Conservation (phyloP, 2,113 vertebrate species). For the Cyprinodon variegatus region DNA sequence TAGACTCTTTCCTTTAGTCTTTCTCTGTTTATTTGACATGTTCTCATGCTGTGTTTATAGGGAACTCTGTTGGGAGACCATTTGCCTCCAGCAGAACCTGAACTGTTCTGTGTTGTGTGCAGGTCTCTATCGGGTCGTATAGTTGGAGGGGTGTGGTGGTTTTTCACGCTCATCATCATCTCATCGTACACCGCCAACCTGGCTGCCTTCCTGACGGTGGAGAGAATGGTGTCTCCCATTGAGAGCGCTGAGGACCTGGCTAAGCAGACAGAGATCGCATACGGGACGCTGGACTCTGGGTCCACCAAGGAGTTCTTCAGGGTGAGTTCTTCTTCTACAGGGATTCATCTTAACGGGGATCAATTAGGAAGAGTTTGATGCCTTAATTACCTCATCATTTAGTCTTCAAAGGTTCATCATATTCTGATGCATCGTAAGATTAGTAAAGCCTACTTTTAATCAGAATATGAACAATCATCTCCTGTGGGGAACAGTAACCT, state of each 20-base stretch:
- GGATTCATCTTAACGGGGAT: neutral
- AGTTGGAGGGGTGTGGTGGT: slow-evolving; percentile 99
- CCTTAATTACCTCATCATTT: neutral
- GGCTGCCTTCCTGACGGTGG: slow-evolving; percentile 98
- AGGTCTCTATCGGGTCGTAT: slow-evolving; percentile 97
- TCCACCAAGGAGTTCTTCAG: slow-evolving; percentile 99
- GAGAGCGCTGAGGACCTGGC: slow-evolving; percentile 97
- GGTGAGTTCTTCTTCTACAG: slow-evolving; percentile 78
- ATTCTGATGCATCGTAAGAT: neutral
- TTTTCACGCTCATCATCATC: slow-evolving; percentile 99
- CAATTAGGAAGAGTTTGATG: neutral
- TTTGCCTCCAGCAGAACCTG: neutral
- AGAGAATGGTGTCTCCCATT: slow-evolving; percentile 98
- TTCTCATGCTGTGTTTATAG: no score
- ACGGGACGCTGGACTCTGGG: slow-evolving; percentile 96
- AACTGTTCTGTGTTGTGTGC: slow-evolving; percentile 2
- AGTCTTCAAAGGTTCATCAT: neutral
- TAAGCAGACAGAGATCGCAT: slow-evolving; percentile 97
- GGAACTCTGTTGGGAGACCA: neutral
- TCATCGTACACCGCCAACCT: slow-evolving; percentile 99
- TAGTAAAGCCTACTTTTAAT: neutral
- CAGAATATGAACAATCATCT: neutral
- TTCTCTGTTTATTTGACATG: no score
- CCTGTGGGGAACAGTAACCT: no score
- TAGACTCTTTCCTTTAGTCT: no score